Percentiles rank a stretch among this genome's conserved stretches.
phyloP scores from a whole-genome alignment of 2,888 invertebrate genomes.

The Dicranocentrus wangi region DNA sequence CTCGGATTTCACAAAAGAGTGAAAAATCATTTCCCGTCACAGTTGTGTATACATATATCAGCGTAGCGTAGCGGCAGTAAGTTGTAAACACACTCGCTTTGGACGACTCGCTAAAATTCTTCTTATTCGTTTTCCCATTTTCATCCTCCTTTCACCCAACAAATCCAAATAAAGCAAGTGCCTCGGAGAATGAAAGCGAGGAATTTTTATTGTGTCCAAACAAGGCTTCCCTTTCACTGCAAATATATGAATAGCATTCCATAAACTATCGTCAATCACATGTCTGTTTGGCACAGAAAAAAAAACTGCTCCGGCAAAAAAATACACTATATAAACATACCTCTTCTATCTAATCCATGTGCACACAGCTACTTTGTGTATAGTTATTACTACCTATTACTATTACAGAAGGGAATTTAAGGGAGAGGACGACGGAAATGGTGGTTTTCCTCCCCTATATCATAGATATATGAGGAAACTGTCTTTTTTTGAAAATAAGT shows the following conservation, averaged over 20 bases:
- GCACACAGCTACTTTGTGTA: background rate
- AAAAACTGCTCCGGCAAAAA: constrained; percentile 6
- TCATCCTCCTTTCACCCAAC: background rate
- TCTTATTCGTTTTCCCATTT: constrained; percentile 3
- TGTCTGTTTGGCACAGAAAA: too few species aligned
- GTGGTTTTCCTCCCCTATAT: background rate
- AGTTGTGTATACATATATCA: constrained; percentile 24
- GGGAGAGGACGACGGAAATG: too few species aligned
- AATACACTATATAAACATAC: background rate
- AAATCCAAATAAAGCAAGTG: constrained; percentile 33
- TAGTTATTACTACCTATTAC: too few species aligned
- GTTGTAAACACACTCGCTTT: too few species aligned
- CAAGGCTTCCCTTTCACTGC: constrained; percentile 28
- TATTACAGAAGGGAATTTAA: too few species aligned
- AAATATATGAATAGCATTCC: constrained; percentile 40
- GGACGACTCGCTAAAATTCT: too few species aligned
- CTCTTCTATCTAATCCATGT: background rate
- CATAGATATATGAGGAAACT: constrained; percentile 19
- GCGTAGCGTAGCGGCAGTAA: constrained; percentile 5
- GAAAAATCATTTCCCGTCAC: constrained; percentile 60
- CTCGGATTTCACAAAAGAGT: constrained; percentile 32
- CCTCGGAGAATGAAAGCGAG: constrained; percentile 24
- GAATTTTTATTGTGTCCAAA: constrained; percentile 16
- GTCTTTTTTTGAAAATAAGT: constrained; percentile 50
- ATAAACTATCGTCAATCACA: constrained; percentile 59